A percentile compares a stretch with the other conserved stretches of the same genome.
phyloP scores from a whole-genome alignment of 2,797 vertebrate species.

The Discoglossus pictus region DNA sequence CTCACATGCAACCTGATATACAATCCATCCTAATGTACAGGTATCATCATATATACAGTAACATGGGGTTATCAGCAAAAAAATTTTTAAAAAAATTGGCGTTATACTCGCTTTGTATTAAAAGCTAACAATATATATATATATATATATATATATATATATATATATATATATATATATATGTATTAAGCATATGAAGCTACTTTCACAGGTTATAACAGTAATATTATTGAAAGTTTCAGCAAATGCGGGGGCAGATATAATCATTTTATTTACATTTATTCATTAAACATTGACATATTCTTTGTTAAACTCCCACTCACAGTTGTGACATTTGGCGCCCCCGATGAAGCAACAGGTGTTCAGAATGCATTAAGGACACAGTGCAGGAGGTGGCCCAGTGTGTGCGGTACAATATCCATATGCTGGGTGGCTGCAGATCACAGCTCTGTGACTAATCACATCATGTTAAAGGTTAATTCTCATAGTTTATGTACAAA shows the following conservation, averaged over 20 bases:
- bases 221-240: slow-evolving; percentile 25
- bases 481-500: slow-evolving; percentile 24
- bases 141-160: too few species aligned
- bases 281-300: slow-evolving; percentile 50
- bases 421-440: slow-evolving; percentile 42
- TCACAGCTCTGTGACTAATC: slow-evolving; percentile 39
- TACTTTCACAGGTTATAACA: too few species aligned
- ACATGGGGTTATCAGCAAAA: too few species aligned
- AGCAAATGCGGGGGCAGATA: slow-evolving; percentile 26
- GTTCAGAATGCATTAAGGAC: slow-evolving; percentile 44
- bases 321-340: slow-evolving; percentile 47
- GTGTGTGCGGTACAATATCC: slow-evolving; percentile 40
- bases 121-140: too few species aligned
- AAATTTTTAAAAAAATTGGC: too few species aligned
- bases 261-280: slow-evolving; percentile 45
- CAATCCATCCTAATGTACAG: too few species aligned
- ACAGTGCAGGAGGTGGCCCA: slow-evolving; percentile 42
- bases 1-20: too few species aligned
- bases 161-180: too few species aligned
- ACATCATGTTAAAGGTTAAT: slow-evolving; percentile 36
- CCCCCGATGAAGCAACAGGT: slow-evolving; percentile 43
- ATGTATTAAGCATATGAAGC: too few species aligned
- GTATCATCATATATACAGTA: too few species aligned
- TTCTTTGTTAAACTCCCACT: slow-evolving; percentile 47
- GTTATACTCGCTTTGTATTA: too few species aligned